phyloP scores from a whole-genome alignment of 1,140 invertebrate species.

The Aphelenchoides besseyi region DNA sequence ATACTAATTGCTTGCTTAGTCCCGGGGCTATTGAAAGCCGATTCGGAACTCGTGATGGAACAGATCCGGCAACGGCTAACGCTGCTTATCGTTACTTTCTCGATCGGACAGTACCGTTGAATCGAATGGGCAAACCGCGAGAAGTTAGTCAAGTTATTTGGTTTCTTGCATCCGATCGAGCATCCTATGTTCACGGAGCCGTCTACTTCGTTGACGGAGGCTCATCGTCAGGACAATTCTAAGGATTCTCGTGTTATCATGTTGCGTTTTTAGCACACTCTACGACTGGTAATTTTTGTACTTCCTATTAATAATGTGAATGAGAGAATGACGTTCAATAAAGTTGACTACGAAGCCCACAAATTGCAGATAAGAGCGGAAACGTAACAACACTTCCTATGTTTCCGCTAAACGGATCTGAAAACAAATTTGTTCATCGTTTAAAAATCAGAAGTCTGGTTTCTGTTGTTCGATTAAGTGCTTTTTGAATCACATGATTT shows the following conservation, averaged over 20 bases:
- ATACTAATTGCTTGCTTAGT: background rate
- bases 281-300: no score
- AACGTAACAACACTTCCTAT: no score
- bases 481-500: no score
- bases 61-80: background rate
- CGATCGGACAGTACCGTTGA: background rate
- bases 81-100: background rate
- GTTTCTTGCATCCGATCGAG: slow-evolving; percentile 58
- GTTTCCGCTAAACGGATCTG: no score
- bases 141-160: background rate
- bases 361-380: no score
- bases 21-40: background rate
- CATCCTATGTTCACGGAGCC: slow-evolving; percentile 77
- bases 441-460: no score
- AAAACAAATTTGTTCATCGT: no score
- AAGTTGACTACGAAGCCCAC: no score
- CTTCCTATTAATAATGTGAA: no score
- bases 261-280: no score
- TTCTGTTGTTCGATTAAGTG: no score
- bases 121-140: background rate
- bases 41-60: background rate
- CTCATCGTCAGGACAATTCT: background rate
- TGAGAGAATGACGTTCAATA: no score
- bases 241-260: background rate
- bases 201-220: slow-evolving; percentile 78